A percentile compares a stretch with the other conserved stretches of the same genome.
Evolutionary conservation across 1,140 invertebrate genomes (phyloP).

Genomic region (Drosophila orena): DNA sequence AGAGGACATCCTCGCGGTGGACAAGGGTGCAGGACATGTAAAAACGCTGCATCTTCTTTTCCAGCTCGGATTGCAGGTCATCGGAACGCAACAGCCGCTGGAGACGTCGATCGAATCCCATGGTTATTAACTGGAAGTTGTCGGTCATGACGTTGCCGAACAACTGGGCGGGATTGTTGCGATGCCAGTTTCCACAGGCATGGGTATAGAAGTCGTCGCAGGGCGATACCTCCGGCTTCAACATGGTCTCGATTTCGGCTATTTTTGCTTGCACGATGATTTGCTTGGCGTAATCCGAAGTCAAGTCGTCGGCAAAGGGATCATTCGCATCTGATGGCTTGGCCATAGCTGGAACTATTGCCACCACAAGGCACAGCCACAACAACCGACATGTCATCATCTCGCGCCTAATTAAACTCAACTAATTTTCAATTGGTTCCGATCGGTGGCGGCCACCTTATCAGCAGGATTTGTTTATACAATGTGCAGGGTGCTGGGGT

Average conservation of each 20-base stretch:
- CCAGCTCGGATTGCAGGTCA: slow-evolving; percentile 26
- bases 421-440: slow-evolving; percentile 36
- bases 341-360: not conserved
- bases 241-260: slow-evolving; percentile 62
- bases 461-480: slow-evolving; percentile 41
- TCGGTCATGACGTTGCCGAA: slow-evolving; percentile 47
- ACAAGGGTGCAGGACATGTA: slow-evolving; percentile 52
- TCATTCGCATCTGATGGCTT: slow-evolving; percentile 8
- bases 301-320: slow-evolving; percentile 46
- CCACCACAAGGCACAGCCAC: slow-evolving; percentile 2
- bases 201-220: slow-evolving; percentile 88
- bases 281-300: slow-evolving; percentile 46
- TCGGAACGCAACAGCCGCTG: slow-evolving; percentile 35
- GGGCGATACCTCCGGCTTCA: slow-evolving; percentile 86
- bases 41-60: slow-evolving; percentile 63
- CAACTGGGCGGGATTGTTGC: slow-evolving; percentile 65
- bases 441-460: slow-evolving; percentile 25
- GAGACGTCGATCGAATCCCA: slow-evolving; percentile 58
- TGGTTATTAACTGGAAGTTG: slow-evolving; percentile 52
- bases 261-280: slow-evolving; percentile 58
- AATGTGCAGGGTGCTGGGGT: slow-evolving; percentile 20
- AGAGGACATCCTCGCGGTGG: slow-evolving; percentile 47
- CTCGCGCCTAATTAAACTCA: slow-evolving; percentile 12
- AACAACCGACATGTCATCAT: slow-evolving; percentile 41
- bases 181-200: slow-evolving; percentile 89